A percentile compares a stretch with the other conserved stretches of the same genome.
Evolutionary conservation across 2,888 invertebrate genomes (phyloP).

Genomic region (Caenorhabditis sinica): DNA sequence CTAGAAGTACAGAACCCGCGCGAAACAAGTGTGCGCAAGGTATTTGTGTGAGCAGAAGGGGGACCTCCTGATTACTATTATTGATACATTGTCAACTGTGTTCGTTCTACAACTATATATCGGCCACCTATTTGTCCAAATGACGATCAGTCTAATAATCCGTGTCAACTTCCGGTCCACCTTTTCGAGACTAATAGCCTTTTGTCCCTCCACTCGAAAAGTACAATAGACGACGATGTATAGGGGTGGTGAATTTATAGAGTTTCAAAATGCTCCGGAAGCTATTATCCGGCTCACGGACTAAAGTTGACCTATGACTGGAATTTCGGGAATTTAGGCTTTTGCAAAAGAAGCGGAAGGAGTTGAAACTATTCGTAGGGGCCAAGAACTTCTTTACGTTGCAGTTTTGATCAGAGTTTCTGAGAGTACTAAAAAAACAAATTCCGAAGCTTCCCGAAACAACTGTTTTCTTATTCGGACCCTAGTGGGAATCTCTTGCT

Average conservation of each 20-base stretch:
- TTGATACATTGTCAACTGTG: slow-evolving; percentile 47
- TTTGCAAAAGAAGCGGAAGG: neutral
- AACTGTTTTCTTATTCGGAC: no score
- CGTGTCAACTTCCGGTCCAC: slow-evolving; percentile 65
- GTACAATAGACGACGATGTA: slow-evolving; percentile 43
- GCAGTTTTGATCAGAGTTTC: neutral
- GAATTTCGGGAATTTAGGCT: neutral
- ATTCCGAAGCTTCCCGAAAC: no score
- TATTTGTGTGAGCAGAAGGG: slow-evolving; percentile 51
- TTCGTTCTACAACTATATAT: slow-evolving; percentile 10
- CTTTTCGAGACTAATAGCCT: slow-evolving; percentile 31
- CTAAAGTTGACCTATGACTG: slow-evolving; percentile 38
- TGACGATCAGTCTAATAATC: slow-evolving; percentile 57
- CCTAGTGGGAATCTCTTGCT: neutral
- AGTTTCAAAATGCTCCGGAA: slow-evolving; percentile 59
- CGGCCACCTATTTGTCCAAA: slow-evolving; percentile 32
- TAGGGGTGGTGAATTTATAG: slow-evolving; percentile 2
- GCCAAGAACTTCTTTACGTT: no score
- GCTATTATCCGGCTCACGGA: slow-evolving; percentile 54
- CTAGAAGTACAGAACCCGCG: slow-evolving; percentile 55
- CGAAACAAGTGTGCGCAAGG: slow-evolving; percentile 65
- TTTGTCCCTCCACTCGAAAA: slow-evolving; percentile 22
- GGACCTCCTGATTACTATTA: slow-evolving; percentile 53
- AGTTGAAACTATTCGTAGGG: neutral
- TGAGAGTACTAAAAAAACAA: no score